These are phyloP conservation scores for Pomatorhinus ruficollis DNA, from an alignment of 2,113 vertebrate species.

Conservation along the genomic window DNA sequence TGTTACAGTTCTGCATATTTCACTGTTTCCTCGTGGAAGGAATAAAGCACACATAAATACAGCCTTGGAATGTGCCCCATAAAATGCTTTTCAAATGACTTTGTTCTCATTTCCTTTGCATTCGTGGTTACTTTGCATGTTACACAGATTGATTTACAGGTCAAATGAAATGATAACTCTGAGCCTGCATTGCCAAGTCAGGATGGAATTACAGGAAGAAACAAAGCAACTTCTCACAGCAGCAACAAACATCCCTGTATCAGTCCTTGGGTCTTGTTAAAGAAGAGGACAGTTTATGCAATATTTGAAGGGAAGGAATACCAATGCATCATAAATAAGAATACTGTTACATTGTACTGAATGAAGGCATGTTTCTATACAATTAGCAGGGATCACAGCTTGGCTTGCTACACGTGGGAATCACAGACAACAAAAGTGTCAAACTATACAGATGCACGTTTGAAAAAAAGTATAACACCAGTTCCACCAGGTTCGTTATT, in stretches of 20 bases:
- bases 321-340: neutral
- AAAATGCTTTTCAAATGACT: neutral
- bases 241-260: neutral
- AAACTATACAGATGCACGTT: neutral
- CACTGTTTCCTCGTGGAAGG: neutral
- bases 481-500: neutral
- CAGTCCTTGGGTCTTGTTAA: neutral
- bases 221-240: neutral
- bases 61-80: neutral
- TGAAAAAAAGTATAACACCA: neutral
- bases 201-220: slow-evolving; percentile 11
- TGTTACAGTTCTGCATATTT: neutral
- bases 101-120: neutral
- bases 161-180: neutral
- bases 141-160: neutral
- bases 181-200: neutral
- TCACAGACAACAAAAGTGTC: neutral
- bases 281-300: neutral
- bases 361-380: neutral
- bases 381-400: neutral
- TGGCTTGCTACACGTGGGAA: neutral
- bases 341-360: neutral
- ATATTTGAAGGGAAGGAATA: neutral
- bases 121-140: neutral
- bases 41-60: neutral